Evolutionary conservation across 2,797 vertebrate species (phyloP), one percentile per base, ranked within the genome.

Genomic region (Chaunax sp.): DNA sequence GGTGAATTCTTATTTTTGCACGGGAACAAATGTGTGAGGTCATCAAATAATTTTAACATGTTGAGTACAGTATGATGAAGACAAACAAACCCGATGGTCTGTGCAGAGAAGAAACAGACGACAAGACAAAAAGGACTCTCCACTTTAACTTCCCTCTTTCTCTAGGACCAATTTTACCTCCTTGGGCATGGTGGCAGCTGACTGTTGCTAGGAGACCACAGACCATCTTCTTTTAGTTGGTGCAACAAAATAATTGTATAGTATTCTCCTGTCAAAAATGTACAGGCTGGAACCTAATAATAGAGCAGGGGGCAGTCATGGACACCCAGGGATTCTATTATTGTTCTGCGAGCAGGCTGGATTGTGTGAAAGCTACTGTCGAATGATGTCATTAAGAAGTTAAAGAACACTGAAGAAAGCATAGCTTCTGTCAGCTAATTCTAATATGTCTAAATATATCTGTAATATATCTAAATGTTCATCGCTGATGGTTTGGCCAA

Each of bases 201-300:
- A 91, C 91, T 91, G 93, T 95, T 95, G 93, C 94, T 94, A 95
- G 91, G 93, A 92, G 85, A 94, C 93, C 72, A 20, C 59, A 80
- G 83, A 78, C 76, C 82, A 82, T 90, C 82, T 83, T 87, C 65
- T 64, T 76, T 79, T 79, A 85, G 85, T 90, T 91, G 86, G 90
- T 81, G 84, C 91, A 93, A 92, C 89, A 90, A 93, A 93, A 92
- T 92, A 93, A 93, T 90, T 91, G 89, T 84, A 90, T 78, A 83
- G 88, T 86, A 87, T 86, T 87, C 87, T 87, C 71, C 80, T 89
- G 90, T 92, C 82, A 81, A 86, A 91, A 88, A 91, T 80, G 83
- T 90, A 86, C 80, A 77, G 83, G 62, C 71, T 84, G 84, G 83
- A 92, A 87, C 75, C n/a, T 83, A 90, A 86, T 55, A 72, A 78